Evolutionary conservation across 2,888 invertebrate species (phyloP).

Genomic region (Labia minor): DNA sequence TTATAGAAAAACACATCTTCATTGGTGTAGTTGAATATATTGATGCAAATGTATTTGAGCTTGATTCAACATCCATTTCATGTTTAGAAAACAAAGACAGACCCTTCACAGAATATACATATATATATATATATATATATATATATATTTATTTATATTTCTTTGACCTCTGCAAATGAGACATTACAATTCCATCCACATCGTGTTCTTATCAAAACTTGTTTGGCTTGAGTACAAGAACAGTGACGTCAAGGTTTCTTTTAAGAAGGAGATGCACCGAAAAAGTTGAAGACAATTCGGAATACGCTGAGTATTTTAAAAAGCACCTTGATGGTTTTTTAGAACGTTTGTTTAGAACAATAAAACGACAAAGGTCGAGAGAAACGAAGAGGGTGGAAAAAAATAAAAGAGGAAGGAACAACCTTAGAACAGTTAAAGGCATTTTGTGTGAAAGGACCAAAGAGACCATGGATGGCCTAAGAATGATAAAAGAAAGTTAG

Average conservation of each 20-base stretch:
- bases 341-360: background rate
- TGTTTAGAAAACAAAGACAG: too few relatives aligned
- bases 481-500: background rate
- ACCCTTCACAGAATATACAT: too few relatives aligned
- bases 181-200: background rate
- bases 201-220: conserved; percentile 6
- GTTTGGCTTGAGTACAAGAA: background rate
- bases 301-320: background rate
- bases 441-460: background rate
- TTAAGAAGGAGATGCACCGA: background rate
- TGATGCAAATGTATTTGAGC: too few relatives aligned
- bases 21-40: background rate
- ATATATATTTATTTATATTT: background rate
- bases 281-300: background rate
- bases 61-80: too few relatives aligned
- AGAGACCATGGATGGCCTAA: background rate
- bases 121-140: too few relatives aligned
- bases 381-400: background rate
- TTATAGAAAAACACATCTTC: conserved; percentile 1
- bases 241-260: background rate
- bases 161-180: conserved; percentile 13
- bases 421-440: background rate
- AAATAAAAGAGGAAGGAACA: too few relatives aligned
- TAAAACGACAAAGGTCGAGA: background rate
- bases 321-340: background rate